These are phyloP conservation scores for Eciton burchellii DNA, from an alignment of 1,140 invertebrate genomes.

Conservation along the genomic window DNA sequence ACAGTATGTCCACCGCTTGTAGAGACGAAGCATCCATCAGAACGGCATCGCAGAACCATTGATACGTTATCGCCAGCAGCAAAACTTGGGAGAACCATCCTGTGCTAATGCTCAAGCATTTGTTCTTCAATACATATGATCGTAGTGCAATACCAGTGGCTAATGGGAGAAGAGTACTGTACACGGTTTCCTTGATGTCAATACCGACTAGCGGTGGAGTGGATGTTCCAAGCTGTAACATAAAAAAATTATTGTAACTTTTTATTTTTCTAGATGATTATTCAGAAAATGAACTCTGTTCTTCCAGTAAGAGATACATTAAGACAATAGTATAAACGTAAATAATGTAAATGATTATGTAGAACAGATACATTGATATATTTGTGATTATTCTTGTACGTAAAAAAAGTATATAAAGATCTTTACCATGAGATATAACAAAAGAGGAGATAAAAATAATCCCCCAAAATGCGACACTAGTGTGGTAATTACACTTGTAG, in stretches of 20 bases:
- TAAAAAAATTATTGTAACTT: conserved; percentile 8
- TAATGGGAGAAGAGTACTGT: conserved; percentile 81
- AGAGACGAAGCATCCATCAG: conserved; percentile 80
- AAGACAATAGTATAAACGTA: conserved; percentile 4
- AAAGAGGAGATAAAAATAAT: conserved; percentile 81
- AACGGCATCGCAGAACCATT: conserved; percentile 83
- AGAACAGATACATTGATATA: background rate
- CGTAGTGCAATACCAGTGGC: conserved; percentile 78
- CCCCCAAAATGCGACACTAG: conserved; percentile 81
- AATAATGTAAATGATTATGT: background rate
- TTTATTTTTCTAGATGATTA: conserved; percentile 1
- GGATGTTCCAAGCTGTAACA: conserved; percentile 77
- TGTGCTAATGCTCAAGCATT: conserved; percentile 65
- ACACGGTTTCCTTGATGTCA: conserved; percentile 81
- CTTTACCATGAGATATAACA: conserved; percentile 83
- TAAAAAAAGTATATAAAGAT: background rate
- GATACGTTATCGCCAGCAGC: conserved; percentile 81
- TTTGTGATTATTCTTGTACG: background rate
- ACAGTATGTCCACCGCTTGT: conserved; percentile 80
- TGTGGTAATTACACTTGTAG: conserved; percentile 82
- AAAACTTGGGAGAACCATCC: conserved; percentile 79
- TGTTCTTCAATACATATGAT: conserved; percentile 58
- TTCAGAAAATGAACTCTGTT: background rate
- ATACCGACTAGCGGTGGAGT: conserved; percentile 79
- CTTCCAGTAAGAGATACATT: background rate